Evolutionary conservation across 1,140 invertebrate genomes (phyloP), one percentile per base, ranked within the genome.

Genomic region (Belonocnema kinseyi): DNA sequence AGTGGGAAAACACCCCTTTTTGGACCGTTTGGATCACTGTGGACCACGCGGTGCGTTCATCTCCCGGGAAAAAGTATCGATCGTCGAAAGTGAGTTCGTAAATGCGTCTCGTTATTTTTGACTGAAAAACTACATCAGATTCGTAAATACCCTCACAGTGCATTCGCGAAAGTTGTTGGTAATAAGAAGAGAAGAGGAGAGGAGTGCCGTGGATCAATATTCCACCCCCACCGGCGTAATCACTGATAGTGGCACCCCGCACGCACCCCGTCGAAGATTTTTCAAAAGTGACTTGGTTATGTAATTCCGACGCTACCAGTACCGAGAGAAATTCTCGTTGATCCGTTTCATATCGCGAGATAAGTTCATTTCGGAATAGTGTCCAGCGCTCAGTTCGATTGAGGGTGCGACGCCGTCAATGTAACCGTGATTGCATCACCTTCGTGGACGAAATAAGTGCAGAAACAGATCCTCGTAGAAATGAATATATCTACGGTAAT

Each of bases 151-250:
- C 26, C 16, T 46, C n/a, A 19, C 3, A 8, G 5, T 33, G 21
- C 13, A 66, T 40, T 66, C 33, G 26, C 14, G n/a, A 40, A 16
- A 66, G 19, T 58, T 0, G 16, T 40, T 66, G 40, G 7, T 26
- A 2, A 66, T 66, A 33, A 10, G n/a, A 6, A 33, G 14, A 66
- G 11, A 14, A 26, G 13, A 26, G 40, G 33, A 66, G 21, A 7
- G 19, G 56, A 33, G 33, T 54, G 61, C 16, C 14, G 26, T 77
- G 81, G 86, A 87, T 87, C 86, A 87, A 87, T 87, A 87, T 87
- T 52, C 82, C 80, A 86, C 83, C 85, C 84, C 83, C 80, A 85
- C 80, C 61, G 50, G 52, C 75, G 75, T 79, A 75, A 52, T 71
- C 40, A 51, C 21, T 51, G 74, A 72, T 50, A 74, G 26, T 40